Evolutionary conservation across 2,888 invertebrate species (phyloP).

Genomic region (Heliconius sara): DNA sequence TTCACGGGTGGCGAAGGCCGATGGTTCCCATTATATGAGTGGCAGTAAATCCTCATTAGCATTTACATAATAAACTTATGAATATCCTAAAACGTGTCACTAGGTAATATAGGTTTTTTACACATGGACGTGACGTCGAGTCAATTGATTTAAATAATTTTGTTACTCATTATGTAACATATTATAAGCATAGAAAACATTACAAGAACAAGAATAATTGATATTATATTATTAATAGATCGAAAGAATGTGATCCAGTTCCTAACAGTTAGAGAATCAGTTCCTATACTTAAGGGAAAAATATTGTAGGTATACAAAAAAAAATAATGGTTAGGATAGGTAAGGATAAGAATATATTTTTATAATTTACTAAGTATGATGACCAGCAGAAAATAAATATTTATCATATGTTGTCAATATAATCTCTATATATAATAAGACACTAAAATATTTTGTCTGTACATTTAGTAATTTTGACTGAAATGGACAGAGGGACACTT

Average conservation of each 20-base stretch:
- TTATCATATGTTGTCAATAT: too few relatives aligned
- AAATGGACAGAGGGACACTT: too few relatives aligned
- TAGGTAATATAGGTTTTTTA: conserved; percentile 50
- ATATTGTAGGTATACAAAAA: too few relatives aligned
- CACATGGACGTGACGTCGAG: conserved; percentile 31
- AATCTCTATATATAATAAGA: too few relatives aligned
- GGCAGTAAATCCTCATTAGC: conserved; percentile 69
- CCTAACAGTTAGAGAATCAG: not conserved
- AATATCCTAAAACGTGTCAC: conserved; percentile 64
- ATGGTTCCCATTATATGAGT: conserved; percentile 67
- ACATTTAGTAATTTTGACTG: too few relatives aligned
- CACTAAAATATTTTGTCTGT: too few relatives aligned
- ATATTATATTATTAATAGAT: not conserved
- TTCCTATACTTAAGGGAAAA: too few relatives aligned
- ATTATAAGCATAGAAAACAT: not conserved
- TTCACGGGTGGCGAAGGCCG: conserved; percentile 75
- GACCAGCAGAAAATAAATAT: too few relatives aligned
- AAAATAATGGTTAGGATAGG: too few relatives aligned
- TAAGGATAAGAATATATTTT: too few relatives aligned
- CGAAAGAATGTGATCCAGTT: not conserved
- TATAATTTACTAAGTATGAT: too few relatives aligned
- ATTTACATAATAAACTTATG: conserved; percentile 74
- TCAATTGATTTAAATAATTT: conserved; percentile 31
- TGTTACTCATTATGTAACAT: conserved; percentile 4
- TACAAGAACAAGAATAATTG: not conserved